These are phyloP conservation scores for Calephelis perditalis DNA, from an alignment of 2,888 invertebrate genomes.

Conservation along the genomic window DNA sequence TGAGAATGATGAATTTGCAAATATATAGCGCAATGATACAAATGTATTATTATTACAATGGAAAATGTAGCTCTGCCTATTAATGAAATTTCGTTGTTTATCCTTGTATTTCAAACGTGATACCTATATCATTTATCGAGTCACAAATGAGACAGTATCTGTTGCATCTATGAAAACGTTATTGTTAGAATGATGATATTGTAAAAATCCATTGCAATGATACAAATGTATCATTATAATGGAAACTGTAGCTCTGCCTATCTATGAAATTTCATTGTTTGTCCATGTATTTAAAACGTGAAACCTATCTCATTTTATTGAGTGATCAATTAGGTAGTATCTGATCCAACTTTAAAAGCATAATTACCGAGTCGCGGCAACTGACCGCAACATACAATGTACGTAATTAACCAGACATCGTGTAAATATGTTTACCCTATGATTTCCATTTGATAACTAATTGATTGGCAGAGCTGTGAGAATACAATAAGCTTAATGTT, in stretches of 20 bases:
- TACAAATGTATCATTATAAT: too few species aligned
- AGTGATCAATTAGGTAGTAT: constrained; percentile 43
- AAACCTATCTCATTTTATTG: constrained; percentile 42
- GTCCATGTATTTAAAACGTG: neutral
- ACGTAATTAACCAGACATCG: constrained; percentile 43
- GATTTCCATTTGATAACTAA: constrained; percentile 19
- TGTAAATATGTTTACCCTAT: constrained; percentile 30
- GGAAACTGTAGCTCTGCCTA: too few species aligned
- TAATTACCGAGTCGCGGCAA: constrained; percentile 45
- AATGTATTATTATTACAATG: too few species aligned
- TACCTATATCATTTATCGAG: constrained; percentile 41
- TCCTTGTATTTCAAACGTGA: constrained; percentile 13
- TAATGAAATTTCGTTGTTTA: neutral
- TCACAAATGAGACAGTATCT: constrained; percentile 42
- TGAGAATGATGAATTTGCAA: too few species aligned
- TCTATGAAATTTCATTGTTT: neutral
- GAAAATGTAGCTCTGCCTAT: too few species aligned
- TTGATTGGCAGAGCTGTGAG: constrained; percentile 18
- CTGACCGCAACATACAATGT: constrained; percentile 40
- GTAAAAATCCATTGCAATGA: too few species aligned
- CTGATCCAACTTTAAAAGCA: constrained; percentile 51
- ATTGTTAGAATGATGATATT: constrained; percentile 17
- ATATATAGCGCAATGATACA: too few species aligned
- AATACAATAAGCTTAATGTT: constrained; percentile 11
- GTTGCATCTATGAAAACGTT: constrained; percentile 33